These are phyloP conservation scores for Hippocampus comes DNA, from an alignment of 2,113 vertebrate genomes.

Conservation along the genomic window DNA sequence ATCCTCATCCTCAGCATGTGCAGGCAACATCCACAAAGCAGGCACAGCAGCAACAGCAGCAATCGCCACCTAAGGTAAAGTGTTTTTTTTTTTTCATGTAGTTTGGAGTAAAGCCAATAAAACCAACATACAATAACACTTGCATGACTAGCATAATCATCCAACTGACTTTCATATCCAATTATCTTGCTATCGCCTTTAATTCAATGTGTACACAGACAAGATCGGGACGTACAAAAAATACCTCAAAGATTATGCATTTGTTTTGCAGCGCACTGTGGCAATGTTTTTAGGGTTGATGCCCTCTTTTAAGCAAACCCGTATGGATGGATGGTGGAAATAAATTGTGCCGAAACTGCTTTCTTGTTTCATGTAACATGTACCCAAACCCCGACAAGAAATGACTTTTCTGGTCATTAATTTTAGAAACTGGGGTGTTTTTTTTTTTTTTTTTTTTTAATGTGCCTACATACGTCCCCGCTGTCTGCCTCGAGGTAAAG, in stretches of 20 bases:
- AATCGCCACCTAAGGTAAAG: slow-evolving; percentile 88
- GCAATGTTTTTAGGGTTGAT: background rate
- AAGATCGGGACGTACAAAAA: background rate
- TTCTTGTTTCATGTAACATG: slow-evolving; percentile 5
- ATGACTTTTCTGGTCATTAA: slow-evolving; percentile 11
- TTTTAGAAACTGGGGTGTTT: slow-evolving; percentile 12
- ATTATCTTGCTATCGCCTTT: background rate
- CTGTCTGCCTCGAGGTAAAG: slow-evolving; percentile 58
- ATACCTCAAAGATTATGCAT: background rate
- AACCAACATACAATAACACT: background rate
- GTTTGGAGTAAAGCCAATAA: background rate
- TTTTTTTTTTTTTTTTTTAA: background rate
- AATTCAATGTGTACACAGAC: background rate
- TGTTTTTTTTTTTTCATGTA: background rate
- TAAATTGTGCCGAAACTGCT: slow-evolving; percentile 13
- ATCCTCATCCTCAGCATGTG: slow-evolving; percentile 76
- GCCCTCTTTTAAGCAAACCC: background rate
- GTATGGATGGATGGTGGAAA: slow-evolving; percentile 8
- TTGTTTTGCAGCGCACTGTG: background rate
- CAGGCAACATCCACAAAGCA: slow-evolving; percentile 76
- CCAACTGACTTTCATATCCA: background rate
- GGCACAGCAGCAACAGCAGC: slow-evolving; percentile 75
- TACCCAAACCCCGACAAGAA: slow-evolving; percentile 17
- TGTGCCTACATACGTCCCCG: slow-evolving; percentile 11
- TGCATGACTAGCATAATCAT: too few species aligned